Evolutionary conservation across 53 echinoderm and acorn worm genomes (phyloP).

Genomic region (Crossaster papposus): DNA sequence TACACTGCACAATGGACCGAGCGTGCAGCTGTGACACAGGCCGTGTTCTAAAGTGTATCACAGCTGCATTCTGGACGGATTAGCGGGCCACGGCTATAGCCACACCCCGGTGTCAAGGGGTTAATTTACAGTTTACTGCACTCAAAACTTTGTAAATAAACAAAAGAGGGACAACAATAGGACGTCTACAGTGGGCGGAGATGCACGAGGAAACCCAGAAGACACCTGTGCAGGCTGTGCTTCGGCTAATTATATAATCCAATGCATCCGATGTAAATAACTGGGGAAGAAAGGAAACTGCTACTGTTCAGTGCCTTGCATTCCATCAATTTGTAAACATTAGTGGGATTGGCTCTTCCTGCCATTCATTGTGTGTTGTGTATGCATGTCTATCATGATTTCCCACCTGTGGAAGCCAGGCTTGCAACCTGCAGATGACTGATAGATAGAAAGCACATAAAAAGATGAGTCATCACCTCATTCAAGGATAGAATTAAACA

Average conservation of each 20-base stretch:
- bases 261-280: neutral
- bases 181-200: too few relatives aligned
- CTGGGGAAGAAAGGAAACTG: neutral
- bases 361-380: conserved; percentile 40
- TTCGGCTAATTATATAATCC: neutral
- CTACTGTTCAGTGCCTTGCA: neutral
- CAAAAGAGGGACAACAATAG: too few relatives aligned
- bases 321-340: conserved; percentile 1
- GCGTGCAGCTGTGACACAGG: too few relatives aligned
- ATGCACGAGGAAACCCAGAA: neutral
- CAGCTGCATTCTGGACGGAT: too few relatives aligned
- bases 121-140: too few relatives aligned
- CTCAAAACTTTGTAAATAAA: too few relatives aligned
- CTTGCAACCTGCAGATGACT: neutral
- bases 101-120: too few relatives aligned
- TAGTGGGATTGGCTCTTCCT: neutral
- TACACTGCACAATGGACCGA: too few relatives aligned
- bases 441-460: neutral
- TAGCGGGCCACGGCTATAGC: too few relatives aligned
- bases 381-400: conserved; percentile 27
- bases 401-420: conserved; percentile 47
- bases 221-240: neutral
- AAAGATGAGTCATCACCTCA: neutral
- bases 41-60: too few relatives aligned
- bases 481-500: conserved; percentile 17